These are phyloP conservation scores for Drosophila atripex DNA, from an alignment of 2,888 invertebrate genomes.

Conservation along the genomic window DNA sequence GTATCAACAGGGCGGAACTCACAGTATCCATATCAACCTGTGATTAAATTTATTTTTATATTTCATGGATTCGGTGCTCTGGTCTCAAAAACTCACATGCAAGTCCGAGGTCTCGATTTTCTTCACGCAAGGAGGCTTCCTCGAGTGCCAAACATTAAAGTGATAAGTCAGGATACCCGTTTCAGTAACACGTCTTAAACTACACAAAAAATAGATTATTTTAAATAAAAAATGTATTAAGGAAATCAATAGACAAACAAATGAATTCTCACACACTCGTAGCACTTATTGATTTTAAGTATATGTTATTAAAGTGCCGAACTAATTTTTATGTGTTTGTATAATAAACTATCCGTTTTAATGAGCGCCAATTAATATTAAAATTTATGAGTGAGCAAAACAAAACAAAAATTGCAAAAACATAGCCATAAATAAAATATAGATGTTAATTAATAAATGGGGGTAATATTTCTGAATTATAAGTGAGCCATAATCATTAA, in stretches of 20 bases:
- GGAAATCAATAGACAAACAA: neutral
- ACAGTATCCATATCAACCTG: slow-evolving; percentile 86
- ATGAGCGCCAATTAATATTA: neutral
- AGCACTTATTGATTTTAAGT: neutral
- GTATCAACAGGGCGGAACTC: slow-evolving; percentile 85
- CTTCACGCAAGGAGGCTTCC: slow-evolving; percentile 86
- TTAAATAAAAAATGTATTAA: neutral
- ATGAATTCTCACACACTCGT: neutral
- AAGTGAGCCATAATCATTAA: neutral
- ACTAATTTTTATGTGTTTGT: neutral
- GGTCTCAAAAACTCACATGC: slow-evolving; percentile 65
- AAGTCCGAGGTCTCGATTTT: slow-evolving; percentile 82
- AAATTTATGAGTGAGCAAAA: neutral
- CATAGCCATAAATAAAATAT: neutral
- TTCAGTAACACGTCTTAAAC: slow-evolving; percentile 86
- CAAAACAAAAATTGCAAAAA: neutral
- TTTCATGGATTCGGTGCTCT: neutral
- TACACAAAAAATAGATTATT: slow-evolving; percentile 64
- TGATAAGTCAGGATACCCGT: slow-evolving; percentile 86
- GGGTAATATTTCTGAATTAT: neutral
- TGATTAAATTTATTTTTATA: neutral
- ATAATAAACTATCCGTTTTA: neutral
- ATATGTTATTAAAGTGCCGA: neutral
- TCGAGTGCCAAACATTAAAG: slow-evolving; percentile 86
- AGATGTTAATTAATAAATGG: neutral